Conservation (phyloP, 2,797 vertebrate genomes). For the Hemitrygon akajei region DNA sequence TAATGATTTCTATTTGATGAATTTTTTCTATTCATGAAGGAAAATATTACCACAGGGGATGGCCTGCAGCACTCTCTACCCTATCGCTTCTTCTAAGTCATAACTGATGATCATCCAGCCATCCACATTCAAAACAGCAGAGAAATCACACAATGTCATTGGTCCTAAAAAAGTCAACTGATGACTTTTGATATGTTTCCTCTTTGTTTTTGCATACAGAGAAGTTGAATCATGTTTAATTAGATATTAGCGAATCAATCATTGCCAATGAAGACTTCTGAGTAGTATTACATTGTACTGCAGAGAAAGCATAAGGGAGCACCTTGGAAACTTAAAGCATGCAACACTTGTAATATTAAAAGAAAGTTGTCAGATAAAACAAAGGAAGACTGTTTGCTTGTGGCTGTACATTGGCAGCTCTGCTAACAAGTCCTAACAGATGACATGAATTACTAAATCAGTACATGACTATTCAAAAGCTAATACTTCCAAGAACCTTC, state of each 20-base stretch:
- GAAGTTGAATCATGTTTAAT: constrained; percentile 72
- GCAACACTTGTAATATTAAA: constrained; percentile 46
- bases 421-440: constrained; percentile 75
- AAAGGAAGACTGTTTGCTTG: constrained; percentile 69
- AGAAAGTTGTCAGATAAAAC: constrained; percentile 66
- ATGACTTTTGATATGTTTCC: constrained; percentile 53
- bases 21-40: constrained; percentile 58
- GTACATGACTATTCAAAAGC: constrained; percentile 61
- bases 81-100: constrained; percentile 55
- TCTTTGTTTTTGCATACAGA: constrained; percentile 55
- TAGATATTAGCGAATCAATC: constrained; percentile 70
- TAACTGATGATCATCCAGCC: constrained; percentile 54
- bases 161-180: constrained; percentile 52
- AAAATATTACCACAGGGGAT: constrained; percentile 63
- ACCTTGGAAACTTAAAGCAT: constrained; percentile 47
- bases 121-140: constrained; percentile 61
- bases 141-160: constrained; percentile 52
- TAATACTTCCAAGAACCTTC: constrained; percentile 52
- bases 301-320: constrained; percentile 45
- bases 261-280: constrained; percentile 60
- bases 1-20: constrained; percentile 65
- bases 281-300: constrained; percentile 54
- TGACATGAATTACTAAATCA: constrained; percentile 76
- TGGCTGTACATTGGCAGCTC: constrained; percentile 72
- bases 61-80: constrained; percentile 54